A percentile compares a stretch with the other conserved stretches of the same genome.
Conservation (phyloP, 2,797 vertebrate genomes). For the Macrochelys suwanniensis region DNA sequence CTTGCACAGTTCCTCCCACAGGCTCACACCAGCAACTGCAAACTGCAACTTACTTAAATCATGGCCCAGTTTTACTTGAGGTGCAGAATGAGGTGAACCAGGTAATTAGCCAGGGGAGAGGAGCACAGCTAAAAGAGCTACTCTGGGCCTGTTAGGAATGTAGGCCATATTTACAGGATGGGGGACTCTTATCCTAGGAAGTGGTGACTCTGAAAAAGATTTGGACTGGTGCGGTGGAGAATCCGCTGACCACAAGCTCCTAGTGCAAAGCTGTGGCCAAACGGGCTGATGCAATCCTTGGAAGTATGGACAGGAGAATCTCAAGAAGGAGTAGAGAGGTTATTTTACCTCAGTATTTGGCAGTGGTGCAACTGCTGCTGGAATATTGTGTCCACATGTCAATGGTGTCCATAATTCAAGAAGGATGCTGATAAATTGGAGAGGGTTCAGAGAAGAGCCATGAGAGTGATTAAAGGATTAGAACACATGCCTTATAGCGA, state of each 20-base stretch:
- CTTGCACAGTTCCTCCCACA: conserved; percentile 17
- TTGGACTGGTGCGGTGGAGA: not conserved
- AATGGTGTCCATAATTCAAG: not conserved
- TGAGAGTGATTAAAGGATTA: not conserved
- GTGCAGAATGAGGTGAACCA: conserved; percentile 25
- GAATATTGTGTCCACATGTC: not conserved
- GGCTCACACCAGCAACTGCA: conserved; percentile 26
- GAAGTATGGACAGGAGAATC: not conserved
- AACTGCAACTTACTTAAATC: conserved; percentile 33
- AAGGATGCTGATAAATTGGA: not conserved
- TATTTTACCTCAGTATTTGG: not conserved
- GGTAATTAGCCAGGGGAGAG: not conserved
- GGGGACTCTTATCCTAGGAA: not conserved
- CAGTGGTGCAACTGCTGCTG: not conserved
- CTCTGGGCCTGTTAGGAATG: not conserved
- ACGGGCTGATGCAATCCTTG: not conserved
- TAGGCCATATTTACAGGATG: not conserved
- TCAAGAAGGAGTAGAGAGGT: not conserved
- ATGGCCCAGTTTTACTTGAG: conserved; percentile 34
- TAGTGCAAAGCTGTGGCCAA: not conserved
- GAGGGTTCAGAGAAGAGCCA: not conserved
- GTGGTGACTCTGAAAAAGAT: not conserved
- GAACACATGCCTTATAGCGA: not conserved
- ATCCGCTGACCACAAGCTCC: not conserved
- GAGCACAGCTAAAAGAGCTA: not conserved